Evolutionary conservation across 2,113 vertebrate species (phyloP), one percentile per base, ranked within the genome.

Genomic region (Nanorana parkeri): DNA sequence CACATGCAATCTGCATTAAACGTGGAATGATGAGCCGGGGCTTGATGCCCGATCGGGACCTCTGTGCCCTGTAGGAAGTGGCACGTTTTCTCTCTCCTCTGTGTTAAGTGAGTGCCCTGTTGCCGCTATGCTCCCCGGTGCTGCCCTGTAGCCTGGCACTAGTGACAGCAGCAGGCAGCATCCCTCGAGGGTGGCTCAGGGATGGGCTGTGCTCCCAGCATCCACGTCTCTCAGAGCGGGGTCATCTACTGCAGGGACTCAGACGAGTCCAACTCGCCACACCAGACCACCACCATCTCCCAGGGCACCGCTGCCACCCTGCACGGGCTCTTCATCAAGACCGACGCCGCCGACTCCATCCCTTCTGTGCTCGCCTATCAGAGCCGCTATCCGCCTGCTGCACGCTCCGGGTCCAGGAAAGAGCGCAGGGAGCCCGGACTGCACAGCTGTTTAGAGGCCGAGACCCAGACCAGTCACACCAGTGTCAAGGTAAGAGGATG

Each of bases 171-270:
- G 69, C 41, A 15, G 26, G 55, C 47, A 52, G 61, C 23, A 73
- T 73, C 68, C 69, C 68, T 65, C 17, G 15, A 23, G 61, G 73
- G 60, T 24, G 89, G 89, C 87, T 84, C 90, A 93, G 95, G 94
- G 72, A 98, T 98, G 97, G 96, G 96, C 94, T 98, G 96, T 91
- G 96, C 96, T 89, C 96, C 97, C 89, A 98, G 97, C 86, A 97
- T 98, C 91, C 96, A 98, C 91, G 96, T 98, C 91, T 98, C 96
- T 86, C 97, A 98, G 92, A 98, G 96, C 95, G 96, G 97, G 83
- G 96, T 98, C 91, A 96, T 98, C 89, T 98, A 98, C 94, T 98
- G 97, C 93, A 94, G 96, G 68, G 96, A 97, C 93, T 98, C 97
- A 67, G 96, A 98, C 88, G 97, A 96, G 87, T 97, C 96, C 91